A percentile compares a stretch with the other conserved stretches of the same genome.
Conservation (phyloP, 2,797 vertebrate species). For the Pangasius krempfi region DNA sequence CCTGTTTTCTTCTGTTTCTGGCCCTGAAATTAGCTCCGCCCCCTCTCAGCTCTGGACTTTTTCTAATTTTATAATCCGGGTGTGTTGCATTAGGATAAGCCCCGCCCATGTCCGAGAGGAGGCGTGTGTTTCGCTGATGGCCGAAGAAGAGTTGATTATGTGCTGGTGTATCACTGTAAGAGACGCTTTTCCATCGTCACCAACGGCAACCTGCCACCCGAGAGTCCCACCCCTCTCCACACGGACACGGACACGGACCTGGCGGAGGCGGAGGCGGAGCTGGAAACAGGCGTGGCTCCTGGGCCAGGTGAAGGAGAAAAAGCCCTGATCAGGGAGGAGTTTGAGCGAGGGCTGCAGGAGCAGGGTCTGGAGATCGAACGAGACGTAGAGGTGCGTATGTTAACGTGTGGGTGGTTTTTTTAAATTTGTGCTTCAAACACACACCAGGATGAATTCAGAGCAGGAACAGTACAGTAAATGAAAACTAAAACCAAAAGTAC, state of each 20-base stretch:
- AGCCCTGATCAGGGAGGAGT: slow-evolving; percentile 87
- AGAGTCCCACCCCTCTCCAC: background rate
- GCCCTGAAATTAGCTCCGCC: background rate
- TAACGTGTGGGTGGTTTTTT: background rate
- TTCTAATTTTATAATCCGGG: background rate
- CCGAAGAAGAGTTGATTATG: slow-evolving; percentile 90
- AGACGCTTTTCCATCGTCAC: slow-evolving; percentile 75
- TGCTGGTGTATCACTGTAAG: slow-evolving; percentile 90
- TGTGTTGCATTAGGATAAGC: slow-evolving; percentile 64
- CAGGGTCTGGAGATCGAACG: slow-evolving; percentile 91
- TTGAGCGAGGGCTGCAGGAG: slow-evolving; percentile 83
- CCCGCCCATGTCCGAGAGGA: slow-evolving; percentile 70
- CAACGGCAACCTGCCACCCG: slow-evolving; percentile 77
- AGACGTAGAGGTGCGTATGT: slow-evolving; percentile 84
- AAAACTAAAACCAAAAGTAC: no score
- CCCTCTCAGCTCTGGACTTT: background rate
- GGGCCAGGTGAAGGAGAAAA: slow-evolving; percentile 85
- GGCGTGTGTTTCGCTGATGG: slow-evolving; percentile 86
- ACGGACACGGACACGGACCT: slow-evolving; percentile 65
- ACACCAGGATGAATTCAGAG: no score
- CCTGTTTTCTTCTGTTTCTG: background rate
- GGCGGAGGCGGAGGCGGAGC: slow-evolving; percentile 63
- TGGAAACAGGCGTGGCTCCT: slow-evolving; percentile 70
- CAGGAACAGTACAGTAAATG: no score
- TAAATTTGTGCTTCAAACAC: no score